Evolutionary conservation across 2,888 invertebrate species (phyloP).

Genomic region (Hermaeophaga mercurialis): DNA sequence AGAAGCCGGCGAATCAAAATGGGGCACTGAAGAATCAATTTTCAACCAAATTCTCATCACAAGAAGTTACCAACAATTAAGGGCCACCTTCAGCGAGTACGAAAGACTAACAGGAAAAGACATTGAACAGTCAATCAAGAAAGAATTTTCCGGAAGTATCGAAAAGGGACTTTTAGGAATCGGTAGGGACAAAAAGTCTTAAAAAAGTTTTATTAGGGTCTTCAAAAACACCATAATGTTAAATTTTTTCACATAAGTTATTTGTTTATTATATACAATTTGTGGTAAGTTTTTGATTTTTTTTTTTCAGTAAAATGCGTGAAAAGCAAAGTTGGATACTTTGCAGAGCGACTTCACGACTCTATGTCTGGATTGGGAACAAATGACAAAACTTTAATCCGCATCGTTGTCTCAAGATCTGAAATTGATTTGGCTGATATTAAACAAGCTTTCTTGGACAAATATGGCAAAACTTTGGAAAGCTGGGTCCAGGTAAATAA

Average conservation of each 20-base stretch:
- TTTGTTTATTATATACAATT: no score
- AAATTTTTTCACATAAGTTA: no score
- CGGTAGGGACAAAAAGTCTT: no score
- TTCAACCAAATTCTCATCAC: slow-evolving; percentile 86
- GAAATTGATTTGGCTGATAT: slow-evolving; percentile 93
- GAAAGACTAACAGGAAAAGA: slow-evolving; percentile 81
- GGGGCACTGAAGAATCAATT: slow-evolving; percentile 90
- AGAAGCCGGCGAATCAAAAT: slow-evolving; percentile 79
- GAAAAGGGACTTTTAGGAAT: slow-evolving; percentile 87
- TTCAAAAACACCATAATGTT: no score
- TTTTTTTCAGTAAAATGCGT: slow-evolving; percentile 77
- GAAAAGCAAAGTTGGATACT: slow-evolving; percentile 88
- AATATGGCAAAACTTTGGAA: slow-evolving; percentile 81
- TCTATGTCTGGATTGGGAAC: slow-evolving; percentile 92
- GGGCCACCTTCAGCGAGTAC: slow-evolving; percentile 84
- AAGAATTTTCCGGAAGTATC: slow-evolving; percentile 86
- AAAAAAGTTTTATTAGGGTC: no score
- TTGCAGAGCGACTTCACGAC: slow-evolving; percentile 87
- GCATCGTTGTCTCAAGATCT: slow-evolving; percentile 88
- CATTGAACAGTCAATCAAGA: slow-evolving; percentile 83
- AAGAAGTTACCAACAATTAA: slow-evolving; percentile 87
- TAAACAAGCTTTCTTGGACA: slow-evolving; percentile 84
- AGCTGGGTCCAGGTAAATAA: slow-evolving; percentile 84
- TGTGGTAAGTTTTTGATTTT: no score
- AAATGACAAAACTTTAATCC: slow-evolving; percentile 88